Evolutionary conservation across 2,888 invertebrate species (phyloP), one percentile per base, ranked within the genome.

Genomic region (Pyrochroa serraticornis): DNA sequence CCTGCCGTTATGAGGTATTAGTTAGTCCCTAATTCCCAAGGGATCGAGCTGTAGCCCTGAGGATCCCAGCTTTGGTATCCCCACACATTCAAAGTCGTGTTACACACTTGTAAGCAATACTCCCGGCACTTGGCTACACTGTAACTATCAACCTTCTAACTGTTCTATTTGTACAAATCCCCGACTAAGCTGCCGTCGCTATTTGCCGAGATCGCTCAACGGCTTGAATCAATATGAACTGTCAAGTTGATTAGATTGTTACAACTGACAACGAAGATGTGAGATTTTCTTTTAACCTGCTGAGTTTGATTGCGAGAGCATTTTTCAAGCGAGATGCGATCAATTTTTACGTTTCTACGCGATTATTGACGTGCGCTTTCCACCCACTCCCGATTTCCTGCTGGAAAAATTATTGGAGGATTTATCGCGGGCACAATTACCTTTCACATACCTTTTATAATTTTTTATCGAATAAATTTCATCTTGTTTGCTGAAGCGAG

Each of bases 231-330:
- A 59, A 65, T 65, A 60, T 57, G 51, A 61, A 63, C 61, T 63
- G 58, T 55, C 58, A 61, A 59, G 49, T 52, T 56, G 58, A 65
- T 65, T 58, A 54, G 62, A 63, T 56, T 63, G 65, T 61, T 63
- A 63, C 51, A 62, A 62, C 58, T 60, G 62, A 63, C 62, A 62
- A 55, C 38, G 49, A 39, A 56, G 56, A n/a, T 8, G 22, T 22
- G 22, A 22, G 22, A 22, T 35, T 35, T 35, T 35, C 35, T 35
- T 35, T 10, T 9, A 35, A 35, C 10, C 35, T 6, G 35, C 22
- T 22, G 22, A 22, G 22, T 22, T 22, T 22, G 22, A 22, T 22
- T 22, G 22, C 22, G 22, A 22, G 22, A 22, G 22, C 22, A 22
- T 22, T 22, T 22, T 22, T 22, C 22, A 22, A 5, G 22, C 3